A percentile compares a stretch with the other conserved stretches of the same genome.
Conservation (phyloP, 53 echinoderm and acorn worm species). For the Luidia sarsii region DNA sequence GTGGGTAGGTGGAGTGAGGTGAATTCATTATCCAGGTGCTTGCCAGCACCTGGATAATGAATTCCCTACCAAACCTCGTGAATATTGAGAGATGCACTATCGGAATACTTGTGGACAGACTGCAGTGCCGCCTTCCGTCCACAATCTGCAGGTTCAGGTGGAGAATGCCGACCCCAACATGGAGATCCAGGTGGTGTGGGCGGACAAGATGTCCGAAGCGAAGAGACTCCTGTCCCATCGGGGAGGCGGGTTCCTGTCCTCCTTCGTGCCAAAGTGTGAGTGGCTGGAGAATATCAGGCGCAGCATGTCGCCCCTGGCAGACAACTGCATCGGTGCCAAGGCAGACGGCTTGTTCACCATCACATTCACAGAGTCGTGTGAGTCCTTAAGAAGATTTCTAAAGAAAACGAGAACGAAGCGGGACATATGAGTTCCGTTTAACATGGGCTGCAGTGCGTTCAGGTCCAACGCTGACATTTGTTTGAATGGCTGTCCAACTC, state of each 20-base stretch:
- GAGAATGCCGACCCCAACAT: background rate
- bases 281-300: background rate
- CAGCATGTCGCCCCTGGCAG: constrained; percentile 1
- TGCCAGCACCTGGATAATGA: too few relatives aligned
- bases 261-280: constrained; percentile 15
- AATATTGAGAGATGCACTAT: background rate
- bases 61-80: too few relatives aligned
- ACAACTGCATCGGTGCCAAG: constrained; percentile 27
- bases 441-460: too few relatives aligned
- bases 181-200: constrained; percentile 7
- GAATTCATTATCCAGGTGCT: too few relatives aligned
- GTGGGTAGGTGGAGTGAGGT: too few relatives aligned
- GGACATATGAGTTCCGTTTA: too few relatives aligned
- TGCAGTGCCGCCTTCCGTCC: too few relatives aligned
- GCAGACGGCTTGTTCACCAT: background rate
- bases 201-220: background rate
- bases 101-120: background rate
- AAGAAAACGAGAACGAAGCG: too few relatives aligned
- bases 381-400: too few relatives aligned
- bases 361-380: constrained; percentile 12
- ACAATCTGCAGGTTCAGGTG: constrained; percentile 24
- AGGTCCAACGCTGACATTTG: too few relatives aligned
- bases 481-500: too few relatives aligned
- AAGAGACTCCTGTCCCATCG: background rate
- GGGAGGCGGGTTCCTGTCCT: background rate